Evolutionary conservation across 2,113 vertebrate species (phyloP), one percentile per base, ranked within the genome.

Genomic region (Danionella cerebrum): DNA sequence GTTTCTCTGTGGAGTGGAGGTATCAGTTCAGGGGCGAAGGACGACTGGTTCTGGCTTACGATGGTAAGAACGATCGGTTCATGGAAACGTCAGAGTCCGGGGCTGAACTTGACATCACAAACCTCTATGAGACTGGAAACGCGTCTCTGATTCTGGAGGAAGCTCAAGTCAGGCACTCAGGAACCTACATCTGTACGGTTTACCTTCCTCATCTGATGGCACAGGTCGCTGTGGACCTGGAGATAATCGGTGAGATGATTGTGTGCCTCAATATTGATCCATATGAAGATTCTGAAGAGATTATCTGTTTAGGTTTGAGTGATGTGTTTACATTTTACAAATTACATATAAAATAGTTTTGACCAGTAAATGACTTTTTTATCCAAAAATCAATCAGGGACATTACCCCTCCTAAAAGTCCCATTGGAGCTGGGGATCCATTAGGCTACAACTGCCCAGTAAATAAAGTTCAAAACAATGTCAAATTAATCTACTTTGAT

Each of bases 1-100:
- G 89, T 10, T 93, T 94, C 14, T 84, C 91, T 0, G 83, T 95
- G 0, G 92, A 95, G 2, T 95, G 92, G 93, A 89, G 92, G 1
- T 91, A 86, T 72, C 93, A 94, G 80, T 89, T 89, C 76, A 76
- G 79, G 25, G 93, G 93, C 0, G 77, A 87, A 0, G 92, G 93
- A 0, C 84, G 83, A 1, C 67, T 94, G 60, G 27, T 94, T 1
- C 77, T 92, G 76, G 91, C 91, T 9, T 90, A 91, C 2, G 81
- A 91, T 0, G 91, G 90, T 13, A 84, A 87, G 36, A 27, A 41
- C 0, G 88, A 83, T 72, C 82, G 79, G 1, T 48, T 87, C 54
- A 79, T 85, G 0, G 78, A 86, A 1, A 58, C 52, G 0, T 50
- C 76, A 3, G 83, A 74, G 71, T 71, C 85, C 1, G 90, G 86